Evolutionary conservation across 2,113 vertebrate genomes (phyloP).

Genomic region (Aegotheles bennettii): DNA sequence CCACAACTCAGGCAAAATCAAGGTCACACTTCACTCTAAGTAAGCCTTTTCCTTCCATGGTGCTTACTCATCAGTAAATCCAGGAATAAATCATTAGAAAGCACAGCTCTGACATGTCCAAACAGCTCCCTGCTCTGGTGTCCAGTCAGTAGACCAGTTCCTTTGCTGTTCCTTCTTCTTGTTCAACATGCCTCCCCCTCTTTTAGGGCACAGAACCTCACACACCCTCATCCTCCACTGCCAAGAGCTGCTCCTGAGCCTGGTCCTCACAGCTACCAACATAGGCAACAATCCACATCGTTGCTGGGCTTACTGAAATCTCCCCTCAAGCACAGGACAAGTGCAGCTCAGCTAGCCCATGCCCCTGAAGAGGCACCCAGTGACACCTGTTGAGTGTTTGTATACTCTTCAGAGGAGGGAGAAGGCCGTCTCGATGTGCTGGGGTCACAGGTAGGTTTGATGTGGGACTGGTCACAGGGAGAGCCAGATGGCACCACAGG

Average conservation of each 20-base stretch:
- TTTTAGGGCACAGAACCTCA: not conserved
- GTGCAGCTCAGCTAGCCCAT: not conserved
- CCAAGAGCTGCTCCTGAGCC: not conserved
- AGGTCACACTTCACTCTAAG: not conserved
- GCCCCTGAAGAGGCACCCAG: not conserved
- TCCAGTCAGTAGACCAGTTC: not conserved
- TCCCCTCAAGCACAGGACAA: fast-evolving
- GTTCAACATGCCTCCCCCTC: not conserved
- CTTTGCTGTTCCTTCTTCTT: not conserved
- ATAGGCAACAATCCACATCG: not conserved
- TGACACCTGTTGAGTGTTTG: not conserved
- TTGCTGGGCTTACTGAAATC: not conserved
- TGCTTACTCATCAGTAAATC: not conserved
- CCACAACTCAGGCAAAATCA: not conserved
- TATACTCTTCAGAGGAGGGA: not conserved
- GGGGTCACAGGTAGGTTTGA: not conserved
- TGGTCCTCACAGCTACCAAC: not conserved
- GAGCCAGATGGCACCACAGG: not conserved
- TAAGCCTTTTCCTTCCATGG: not conserved
- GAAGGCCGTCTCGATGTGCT: not conserved
- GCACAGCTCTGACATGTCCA: not conserved
- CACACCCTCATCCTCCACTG: not conserved
- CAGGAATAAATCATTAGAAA: not conserved
- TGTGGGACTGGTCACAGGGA: not conserved
- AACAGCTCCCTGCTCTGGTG: not conserved